These are phyloP conservation scores for Asbolus verrucosus DNA, from an alignment of 1,140 invertebrate species.

Conservation along the genomic window DNA sequence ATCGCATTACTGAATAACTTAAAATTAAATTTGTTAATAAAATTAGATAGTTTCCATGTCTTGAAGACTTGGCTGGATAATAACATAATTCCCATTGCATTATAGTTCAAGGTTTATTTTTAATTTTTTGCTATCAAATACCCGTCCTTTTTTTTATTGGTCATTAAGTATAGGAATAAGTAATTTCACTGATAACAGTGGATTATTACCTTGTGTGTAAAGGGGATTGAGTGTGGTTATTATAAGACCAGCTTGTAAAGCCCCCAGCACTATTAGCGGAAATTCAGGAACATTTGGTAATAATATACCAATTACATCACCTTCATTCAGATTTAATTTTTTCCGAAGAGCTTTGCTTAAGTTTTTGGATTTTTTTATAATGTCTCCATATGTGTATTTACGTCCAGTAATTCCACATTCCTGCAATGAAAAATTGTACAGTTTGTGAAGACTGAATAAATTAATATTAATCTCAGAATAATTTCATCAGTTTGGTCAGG, in stretches of 20 bases:
- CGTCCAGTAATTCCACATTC: conserved; percentile 77
- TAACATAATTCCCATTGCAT: too few species aligned
- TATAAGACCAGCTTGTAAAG: conserved; percentile 75
- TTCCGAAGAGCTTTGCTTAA: conserved; percentile 77
- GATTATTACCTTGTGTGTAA: conserved; percentile 79
- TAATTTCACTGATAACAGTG: too few species aligned
- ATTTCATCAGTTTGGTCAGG: too few species aligned
- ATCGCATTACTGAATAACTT: too few species aligned
- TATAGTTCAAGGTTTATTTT: too few species aligned
- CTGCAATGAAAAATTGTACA: conserved; percentile 68
- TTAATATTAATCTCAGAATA: too few species aligned
- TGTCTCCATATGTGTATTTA: conserved; percentile 77
- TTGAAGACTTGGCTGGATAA: too few species aligned
- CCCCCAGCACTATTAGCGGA: conserved; percentile 75
- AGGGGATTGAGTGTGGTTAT: conserved; percentile 84
- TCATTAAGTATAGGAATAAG: background rate
- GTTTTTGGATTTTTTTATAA: conserved; percentile 72
- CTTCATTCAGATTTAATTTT: conserved; percentile 74
- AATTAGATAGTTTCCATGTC: too few species aligned
- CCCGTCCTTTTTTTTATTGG: background rate
- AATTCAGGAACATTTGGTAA: conserved; percentile 85
- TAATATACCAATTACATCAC: conserved; percentile 79
- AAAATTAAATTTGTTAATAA: too few species aligned
- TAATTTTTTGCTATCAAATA: background rate
- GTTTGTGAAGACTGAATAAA: too few species aligned